These are phyloP conservation scores for Enteromius argenteus DNA, from an alignment of 2,797 vertebrate genomes.

Conservation along the genomic window DNA sequence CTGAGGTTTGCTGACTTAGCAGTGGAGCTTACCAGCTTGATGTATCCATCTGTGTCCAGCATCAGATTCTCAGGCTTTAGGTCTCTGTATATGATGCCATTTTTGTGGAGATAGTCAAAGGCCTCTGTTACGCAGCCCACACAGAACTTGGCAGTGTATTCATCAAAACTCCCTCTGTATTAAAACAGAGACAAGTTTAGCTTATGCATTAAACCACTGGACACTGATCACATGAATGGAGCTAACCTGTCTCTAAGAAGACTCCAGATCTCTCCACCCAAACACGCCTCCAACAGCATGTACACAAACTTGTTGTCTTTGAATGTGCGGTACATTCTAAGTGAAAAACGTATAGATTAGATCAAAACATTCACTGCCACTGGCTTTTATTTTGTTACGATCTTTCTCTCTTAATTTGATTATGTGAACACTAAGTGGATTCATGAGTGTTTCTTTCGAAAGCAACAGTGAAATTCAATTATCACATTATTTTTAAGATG, in stretches of 20 bases:
- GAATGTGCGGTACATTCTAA: slow-evolving; percentile 86
- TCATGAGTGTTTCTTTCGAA: neutral
- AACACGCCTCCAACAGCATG: slow-evolving; percentile 94
- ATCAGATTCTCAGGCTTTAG: slow-evolving; percentile 96
- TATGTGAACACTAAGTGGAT: neutral
- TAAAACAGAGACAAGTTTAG: slow-evolving; percentile 52
- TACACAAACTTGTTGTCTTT: slow-evolving; percentile 93
- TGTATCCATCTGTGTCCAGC: slow-evolving; percentile 91
- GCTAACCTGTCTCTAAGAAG: slow-evolving; percentile 91
- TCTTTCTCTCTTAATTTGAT: neutral
- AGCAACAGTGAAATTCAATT: neutral
- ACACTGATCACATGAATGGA: neutral
- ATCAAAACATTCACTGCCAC: neutral
- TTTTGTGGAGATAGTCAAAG: slow-evolving; percentile 91
- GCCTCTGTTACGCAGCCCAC: slow-evolving; percentile 92
- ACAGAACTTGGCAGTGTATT: slow-evolving; percentile 90
- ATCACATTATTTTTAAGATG: neutral
- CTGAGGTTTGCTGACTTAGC: neutral
- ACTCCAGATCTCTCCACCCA: slow-evolving; percentile 94
- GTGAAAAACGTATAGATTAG: slow-evolving; percentile 30
- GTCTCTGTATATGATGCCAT: slow-evolving; percentile 91
- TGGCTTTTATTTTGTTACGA: neutral
- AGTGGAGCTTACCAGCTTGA: slow-evolving; percentile 86
- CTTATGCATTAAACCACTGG: neutral
- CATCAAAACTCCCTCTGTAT: slow-evolving; percentile 86